Evolutionary conservation across 2,113 vertebrate species (phyloP).

Genomic region (Gadus macrocephalus): DNA sequence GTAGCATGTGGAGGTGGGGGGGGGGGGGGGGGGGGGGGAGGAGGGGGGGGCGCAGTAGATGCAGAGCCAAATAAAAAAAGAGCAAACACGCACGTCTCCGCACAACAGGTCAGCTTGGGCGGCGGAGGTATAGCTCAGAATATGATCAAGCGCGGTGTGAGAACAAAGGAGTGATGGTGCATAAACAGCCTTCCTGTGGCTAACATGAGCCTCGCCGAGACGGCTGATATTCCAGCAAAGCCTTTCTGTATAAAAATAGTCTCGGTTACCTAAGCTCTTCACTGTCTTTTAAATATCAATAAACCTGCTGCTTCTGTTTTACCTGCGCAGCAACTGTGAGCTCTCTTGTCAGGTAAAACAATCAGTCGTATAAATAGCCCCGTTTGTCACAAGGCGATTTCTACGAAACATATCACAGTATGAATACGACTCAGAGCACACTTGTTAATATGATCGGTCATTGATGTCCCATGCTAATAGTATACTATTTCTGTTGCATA

Average conservation of each 20-base stretch:
- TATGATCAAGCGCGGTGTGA: constrained; percentile 47
- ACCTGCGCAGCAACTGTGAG: constrained; percentile 57
- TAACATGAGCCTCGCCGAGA: constrained; percentile 51
- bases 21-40: not conserved
- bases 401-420: constrained; percentile 28
- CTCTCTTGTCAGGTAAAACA: constrained; percentile 54
- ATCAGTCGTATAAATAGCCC: constrained; percentile 56
- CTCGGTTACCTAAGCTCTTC: constrained; percentile 48
- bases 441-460: too few relatives aligned
- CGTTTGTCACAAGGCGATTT: constrained; percentile 36
- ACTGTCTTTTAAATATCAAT: constrained; percentile 53
- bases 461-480: too few relatives aligned
- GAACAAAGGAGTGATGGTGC: constrained; percentile 66
- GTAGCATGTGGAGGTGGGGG: constrained; percentile 49
- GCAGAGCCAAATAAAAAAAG: constrained; percentile 61
- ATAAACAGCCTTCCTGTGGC: constrained; percentile 57
- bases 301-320: constrained; percentile 42
- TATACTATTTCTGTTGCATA: too few relatives aligned
- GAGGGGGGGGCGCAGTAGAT: constrained; percentile 22
- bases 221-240: constrained; percentile 54
- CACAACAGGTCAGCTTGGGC: constrained; percentile 68
- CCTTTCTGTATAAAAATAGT: constrained; percentile 62
- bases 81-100: constrained; percentile 68
- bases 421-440: too few relatives aligned
- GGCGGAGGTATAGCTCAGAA: constrained; percentile 49